Conservation (phyloP, 2,113 vertebrate species). For the Galemys pyrenaicus region DNA sequence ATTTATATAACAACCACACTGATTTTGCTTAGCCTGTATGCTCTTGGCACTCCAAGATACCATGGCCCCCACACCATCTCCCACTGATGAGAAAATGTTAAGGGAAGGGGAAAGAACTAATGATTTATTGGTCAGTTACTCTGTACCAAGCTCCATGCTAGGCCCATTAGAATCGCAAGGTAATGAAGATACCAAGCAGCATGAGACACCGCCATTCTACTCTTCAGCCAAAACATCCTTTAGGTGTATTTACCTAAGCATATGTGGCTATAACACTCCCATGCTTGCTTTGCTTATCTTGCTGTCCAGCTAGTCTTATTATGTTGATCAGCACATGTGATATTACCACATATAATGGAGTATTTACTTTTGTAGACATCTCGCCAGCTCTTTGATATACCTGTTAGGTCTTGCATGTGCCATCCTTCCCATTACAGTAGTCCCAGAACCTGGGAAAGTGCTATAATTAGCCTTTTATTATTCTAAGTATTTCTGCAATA, state of each 20-base stretch:
- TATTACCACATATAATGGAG: background rate
- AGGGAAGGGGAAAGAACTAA: no score
- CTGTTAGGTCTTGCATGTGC: background rate
- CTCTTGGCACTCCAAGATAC: background rate
- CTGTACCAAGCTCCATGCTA: background rate
- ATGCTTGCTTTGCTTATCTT: constrained; percentile 9
- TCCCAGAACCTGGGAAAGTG: constrained; percentile 54
- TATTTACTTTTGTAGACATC: constrained; percentile 37
- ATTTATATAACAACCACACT: background rate
- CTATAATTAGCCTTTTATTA: constrained; percentile 60
- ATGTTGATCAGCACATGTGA: background rate
- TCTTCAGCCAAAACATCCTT: background rate
- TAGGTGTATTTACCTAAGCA: background rate
- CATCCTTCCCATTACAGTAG: background rate
- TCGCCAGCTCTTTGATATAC: background rate
- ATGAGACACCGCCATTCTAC: background rate
- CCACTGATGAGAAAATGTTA: background rate
- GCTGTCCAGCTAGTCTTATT: constrained; percentile 9
- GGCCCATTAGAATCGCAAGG: background rate
- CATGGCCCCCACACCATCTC: background rate
- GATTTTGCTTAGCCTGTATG: background rate
- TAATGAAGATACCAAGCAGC: background rate
- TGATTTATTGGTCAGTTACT: background rate
- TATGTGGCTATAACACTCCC: background rate
- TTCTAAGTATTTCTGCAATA: constrained; percentile 56